Conservation (phyloP, 2,888 invertebrate species). For the Meliscaeva auricollis region DNA sequence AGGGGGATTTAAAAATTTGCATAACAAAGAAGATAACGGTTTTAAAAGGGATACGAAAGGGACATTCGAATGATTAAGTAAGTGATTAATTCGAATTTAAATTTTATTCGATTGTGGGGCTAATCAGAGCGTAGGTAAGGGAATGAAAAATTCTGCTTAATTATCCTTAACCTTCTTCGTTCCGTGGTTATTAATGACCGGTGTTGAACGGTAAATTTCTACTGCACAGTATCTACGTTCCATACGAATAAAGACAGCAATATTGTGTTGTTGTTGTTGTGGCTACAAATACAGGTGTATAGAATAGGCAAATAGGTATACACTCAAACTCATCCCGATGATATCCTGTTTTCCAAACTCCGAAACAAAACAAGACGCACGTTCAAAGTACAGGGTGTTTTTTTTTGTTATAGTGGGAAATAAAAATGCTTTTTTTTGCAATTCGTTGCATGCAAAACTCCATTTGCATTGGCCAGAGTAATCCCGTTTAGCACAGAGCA, state of each 20-base stretch:
- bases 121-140: conserved; percentile 3
- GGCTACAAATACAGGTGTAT: background rate
- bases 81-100: conserved; percentile 39
- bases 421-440: no score
- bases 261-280: background rate
- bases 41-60: conserved; percentile 3
- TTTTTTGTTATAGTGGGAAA: background rate
- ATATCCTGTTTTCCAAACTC: conserved; percentile 52
- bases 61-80: conserved; percentile 26
- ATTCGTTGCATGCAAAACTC: no score
- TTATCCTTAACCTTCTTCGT: conserved; percentile 50
- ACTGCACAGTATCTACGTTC: background rate
- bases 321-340: conserved; percentile 10
- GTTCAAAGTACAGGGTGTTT: conserved; percentile 4
- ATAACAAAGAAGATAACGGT: background rate
- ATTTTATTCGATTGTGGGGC: conserved; percentile 17
- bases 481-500: no score
- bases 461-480: no score
- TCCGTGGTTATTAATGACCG: conserved; percentile 48
- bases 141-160: conserved; percentile 17
- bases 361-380: conserved; percentile 51
- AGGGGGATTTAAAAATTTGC: background rate
- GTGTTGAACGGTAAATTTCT: conserved; percentile 62
- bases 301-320: background rate
- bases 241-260: conserved; percentile 14